Conservation (phyloP, 2,888 invertebrate genomes). For the Arctia plantaginis region DNA sequence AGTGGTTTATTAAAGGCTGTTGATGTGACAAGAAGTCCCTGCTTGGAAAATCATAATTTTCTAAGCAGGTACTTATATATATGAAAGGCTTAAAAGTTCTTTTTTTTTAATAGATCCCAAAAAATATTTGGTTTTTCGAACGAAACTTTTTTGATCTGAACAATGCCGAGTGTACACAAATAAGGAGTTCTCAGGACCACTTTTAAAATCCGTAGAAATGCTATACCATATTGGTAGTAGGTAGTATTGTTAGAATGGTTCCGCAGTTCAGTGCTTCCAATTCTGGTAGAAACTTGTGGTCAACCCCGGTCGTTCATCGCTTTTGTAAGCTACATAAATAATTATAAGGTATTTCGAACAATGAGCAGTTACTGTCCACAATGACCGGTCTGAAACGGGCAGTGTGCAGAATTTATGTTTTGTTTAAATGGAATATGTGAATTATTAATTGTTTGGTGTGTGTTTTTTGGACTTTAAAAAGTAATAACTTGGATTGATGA, state of each 20-base stretch:
- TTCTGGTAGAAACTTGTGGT: slow-evolving; percentile 4
- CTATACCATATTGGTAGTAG: neutral
- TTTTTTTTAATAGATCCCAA: too few species aligned
- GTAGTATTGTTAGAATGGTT: neutral
- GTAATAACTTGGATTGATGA: slow-evolving; percentile 24
- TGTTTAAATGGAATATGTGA: slow-evolving; percentile 36
- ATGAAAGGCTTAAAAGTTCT: too few species aligned
- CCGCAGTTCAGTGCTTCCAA: neutral
- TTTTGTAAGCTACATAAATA: slow-evolving; percentile 2
- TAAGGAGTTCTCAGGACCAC: neutral
- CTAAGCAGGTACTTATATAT: too few species aligned
- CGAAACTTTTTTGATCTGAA: neutral
- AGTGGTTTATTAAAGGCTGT: too few species aligned
- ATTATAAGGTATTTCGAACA: slow-evolving; percentile 23
- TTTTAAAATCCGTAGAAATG: neutral
- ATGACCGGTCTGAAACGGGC: slow-evolving; percentile 25
- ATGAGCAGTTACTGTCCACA: slow-evolving; percentile 31
- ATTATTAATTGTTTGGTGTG: slow-evolving; percentile 29
- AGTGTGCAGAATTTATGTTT: slow-evolving; percentile 35
- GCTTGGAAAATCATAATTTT: too few species aligned
- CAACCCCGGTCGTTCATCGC: neutral
- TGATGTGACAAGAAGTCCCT: too few species aligned
- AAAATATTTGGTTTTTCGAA: neutral
- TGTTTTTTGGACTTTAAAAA: slow-evolving; percentile 15
- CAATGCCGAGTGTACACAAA: neutral